Evolutionary conservation across 2,113 vertebrate species (phyloP).

Genomic region (Ondatra zibethicus): DNA sequence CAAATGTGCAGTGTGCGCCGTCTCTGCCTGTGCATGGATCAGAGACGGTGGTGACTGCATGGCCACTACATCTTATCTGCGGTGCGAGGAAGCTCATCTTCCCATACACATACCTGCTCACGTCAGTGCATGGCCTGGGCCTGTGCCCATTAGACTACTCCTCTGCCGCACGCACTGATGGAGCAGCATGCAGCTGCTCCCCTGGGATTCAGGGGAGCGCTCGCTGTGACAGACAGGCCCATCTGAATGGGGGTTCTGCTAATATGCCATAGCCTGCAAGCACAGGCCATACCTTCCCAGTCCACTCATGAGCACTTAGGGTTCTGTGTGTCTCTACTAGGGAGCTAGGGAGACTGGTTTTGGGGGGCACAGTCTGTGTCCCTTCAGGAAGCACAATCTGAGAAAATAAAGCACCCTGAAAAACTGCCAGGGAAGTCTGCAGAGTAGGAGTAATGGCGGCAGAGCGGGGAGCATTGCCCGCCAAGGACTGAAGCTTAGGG

Average conservation of each 20-base stretch:
- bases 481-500: neutral
- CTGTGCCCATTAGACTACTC: neutral
- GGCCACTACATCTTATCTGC: no score
- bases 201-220: neutral
- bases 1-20: fast-evolving
- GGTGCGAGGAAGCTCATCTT: neutral
- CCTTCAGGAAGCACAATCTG: neutral
- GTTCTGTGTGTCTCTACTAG: neutral
- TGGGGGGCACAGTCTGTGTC: neutral
- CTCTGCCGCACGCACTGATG: fast-evolving
- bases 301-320: neutral
- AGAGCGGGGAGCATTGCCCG: neutral
- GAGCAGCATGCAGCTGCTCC: neutral
- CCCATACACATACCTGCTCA: fast-evolving
- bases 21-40: no score
- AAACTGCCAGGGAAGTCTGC: fast-evolving
- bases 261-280: neutral
- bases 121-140: no score
- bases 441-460: neutral
- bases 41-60: neutral
- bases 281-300: fast-evolving
- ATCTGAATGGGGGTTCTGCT: slow-evolving; percentile 10
- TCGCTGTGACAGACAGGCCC: neutral
- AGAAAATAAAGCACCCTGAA: neutral
- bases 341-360: neutral